Conservation (phyloP, 2,797 vertebrate species). For the Tragelaphus oryx region DNA sequence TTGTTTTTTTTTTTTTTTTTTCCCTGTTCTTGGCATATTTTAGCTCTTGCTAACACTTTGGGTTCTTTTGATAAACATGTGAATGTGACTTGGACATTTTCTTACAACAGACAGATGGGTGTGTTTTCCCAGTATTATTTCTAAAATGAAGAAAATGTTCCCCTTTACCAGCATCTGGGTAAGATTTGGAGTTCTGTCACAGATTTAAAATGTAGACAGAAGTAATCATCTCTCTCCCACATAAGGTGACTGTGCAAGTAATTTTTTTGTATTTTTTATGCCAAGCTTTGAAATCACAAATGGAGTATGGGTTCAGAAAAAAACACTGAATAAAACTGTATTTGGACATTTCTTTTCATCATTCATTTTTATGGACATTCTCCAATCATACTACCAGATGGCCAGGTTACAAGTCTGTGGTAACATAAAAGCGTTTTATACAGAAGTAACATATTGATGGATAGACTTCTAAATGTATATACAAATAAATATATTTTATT, state of each 20-base stretch:
- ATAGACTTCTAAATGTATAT: constrained; percentile 42
- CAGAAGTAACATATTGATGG: not conserved
- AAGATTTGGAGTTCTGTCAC: constrained; percentile 49
- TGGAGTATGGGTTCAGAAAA: constrained; percentile 38
- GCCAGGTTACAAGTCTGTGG: constrained; percentile 11
- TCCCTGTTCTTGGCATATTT: constrained; percentile 8
- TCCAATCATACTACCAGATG: constrained; percentile 39
- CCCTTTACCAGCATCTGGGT: constrained; percentile 53
- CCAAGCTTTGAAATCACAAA: constrained; percentile 59
- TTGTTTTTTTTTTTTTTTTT: not conserved
- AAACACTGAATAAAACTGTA: not conserved
- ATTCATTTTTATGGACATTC: constrained; percentile 49
- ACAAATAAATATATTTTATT: constrained; percentile 49
- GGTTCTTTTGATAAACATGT: constrained; percentile 52
- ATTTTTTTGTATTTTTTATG: not conserved
- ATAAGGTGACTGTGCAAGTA: constrained; percentile 47
- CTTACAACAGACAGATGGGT: constrained; percentile 62
- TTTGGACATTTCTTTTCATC: constrained; percentile 54
- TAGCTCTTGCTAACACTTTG: constrained; percentile 29
- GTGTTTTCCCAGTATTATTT: constrained; percentile 60
- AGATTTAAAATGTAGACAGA: constrained; percentile 44
- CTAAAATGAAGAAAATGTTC: constrained; percentile 67
- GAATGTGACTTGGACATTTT: constrained; percentile 49
- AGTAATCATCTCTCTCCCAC: constrained; percentile 35
- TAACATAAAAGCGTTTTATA: not conserved